These are phyloP conservation scores for Conomelus anceps DNA, from an alignment of 2,888 invertebrate species.

Conservation along the genomic window DNA sequence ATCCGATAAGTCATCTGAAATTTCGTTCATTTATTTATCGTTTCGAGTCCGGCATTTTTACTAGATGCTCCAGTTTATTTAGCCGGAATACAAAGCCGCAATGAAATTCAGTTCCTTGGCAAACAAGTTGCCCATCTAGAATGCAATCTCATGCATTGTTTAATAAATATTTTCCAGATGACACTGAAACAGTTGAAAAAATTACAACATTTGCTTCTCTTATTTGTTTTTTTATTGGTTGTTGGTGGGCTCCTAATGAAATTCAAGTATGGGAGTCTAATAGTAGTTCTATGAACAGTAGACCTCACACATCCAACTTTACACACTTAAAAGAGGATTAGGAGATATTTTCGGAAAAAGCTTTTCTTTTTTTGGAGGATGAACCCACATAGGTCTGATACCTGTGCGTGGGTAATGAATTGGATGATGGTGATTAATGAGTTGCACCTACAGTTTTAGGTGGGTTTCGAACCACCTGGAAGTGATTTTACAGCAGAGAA, in stretches of 20 bases:
- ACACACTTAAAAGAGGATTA: too few relatives aligned
- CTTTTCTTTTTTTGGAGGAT: too few relatives aligned
- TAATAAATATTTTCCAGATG: neutral
- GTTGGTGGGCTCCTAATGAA: neutral
- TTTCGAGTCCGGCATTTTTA: neutral
- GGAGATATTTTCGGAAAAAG: too few relatives aligned
- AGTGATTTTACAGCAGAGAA: too few relatives aligned
- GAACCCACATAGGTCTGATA: too few relatives aligned
- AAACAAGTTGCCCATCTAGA: neutral
- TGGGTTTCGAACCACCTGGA: too few relatives aligned
- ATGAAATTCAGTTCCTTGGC: neutral
- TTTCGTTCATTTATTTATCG: neutral
- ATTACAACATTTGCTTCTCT: neutral
- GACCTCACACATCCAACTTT: too few relatives aligned
- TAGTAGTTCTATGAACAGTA: too few relatives aligned
- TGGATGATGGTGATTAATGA: too few relatives aligned
- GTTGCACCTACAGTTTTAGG: too few relatives aligned
- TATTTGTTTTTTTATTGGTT: neutral
- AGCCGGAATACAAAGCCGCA: neutral
- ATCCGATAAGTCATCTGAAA: neutral
- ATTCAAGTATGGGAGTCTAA: too few relatives aligned
- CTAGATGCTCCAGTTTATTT: neutral
- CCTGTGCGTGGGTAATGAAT: too few relatives aligned
- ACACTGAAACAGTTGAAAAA: neutral
- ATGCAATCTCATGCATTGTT: neutral